These are phyloP conservation scores for Anableps anableps DNA, from an alignment of 2,797 vertebrate species.

Conservation along the genomic window DNA sequence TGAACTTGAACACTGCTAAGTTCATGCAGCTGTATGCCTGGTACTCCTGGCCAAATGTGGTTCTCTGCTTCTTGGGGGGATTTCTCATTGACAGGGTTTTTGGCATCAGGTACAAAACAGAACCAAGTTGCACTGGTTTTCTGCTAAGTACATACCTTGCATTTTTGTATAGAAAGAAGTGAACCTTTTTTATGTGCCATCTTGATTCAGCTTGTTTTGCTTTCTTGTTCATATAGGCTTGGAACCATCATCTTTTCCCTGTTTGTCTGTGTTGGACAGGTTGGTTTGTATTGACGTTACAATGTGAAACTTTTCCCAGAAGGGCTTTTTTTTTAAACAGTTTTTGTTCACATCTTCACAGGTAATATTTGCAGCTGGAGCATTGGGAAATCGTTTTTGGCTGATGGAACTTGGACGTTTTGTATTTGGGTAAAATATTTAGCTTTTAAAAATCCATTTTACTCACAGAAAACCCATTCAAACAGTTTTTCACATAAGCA, in stretches of 20 bases:
- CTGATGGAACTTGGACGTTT: conserved; percentile 94
- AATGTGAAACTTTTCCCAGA: too few species aligned
- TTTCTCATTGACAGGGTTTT: conserved; percentile 95
- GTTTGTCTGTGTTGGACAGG: conserved; percentile 94
- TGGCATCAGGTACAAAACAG: conserved; percentile 88
- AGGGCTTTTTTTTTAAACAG: neutral
- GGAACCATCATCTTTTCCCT: conserved; percentile 93
- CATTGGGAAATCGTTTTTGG: conserved; percentile 87
- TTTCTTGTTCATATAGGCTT: conserved; percentile 75
- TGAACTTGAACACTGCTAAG: conserved; percentile 87
- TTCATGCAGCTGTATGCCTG: conserved; percentile 98
- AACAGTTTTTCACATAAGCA: neutral
- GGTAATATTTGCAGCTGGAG: conserved; percentile 93
- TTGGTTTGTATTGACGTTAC: conserved; percentile 64
- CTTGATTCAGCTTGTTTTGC: neutral
- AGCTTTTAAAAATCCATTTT: neutral
- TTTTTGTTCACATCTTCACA: conserved; percentile 48
- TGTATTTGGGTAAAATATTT: conserved; percentile 86
- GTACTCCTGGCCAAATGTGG: conserved; percentile 99
- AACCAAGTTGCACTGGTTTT: accelerated
- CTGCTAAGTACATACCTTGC: neutral
- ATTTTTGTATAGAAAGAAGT: conserved; percentile 20
- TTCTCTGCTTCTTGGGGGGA: conserved; percentile 96
- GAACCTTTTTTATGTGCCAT: neutral
- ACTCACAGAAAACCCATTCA: accelerated